Percentiles rank a stretch among this genome's conserved stretches.
phyloP scores from a whole-genome alignment of 2,888 invertebrate species.

The Diploptera punctata region DNA sequence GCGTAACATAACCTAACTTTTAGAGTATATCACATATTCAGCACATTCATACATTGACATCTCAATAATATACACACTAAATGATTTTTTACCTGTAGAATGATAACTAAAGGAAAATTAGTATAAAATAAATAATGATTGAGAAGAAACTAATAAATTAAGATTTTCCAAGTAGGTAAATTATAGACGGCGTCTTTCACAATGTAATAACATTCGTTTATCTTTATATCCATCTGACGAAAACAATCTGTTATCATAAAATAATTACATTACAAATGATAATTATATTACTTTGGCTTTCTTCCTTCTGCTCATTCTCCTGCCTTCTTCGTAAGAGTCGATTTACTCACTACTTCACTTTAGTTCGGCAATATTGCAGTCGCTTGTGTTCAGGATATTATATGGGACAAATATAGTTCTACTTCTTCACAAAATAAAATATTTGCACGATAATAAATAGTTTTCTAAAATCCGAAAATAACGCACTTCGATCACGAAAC shows the following conservation, averaged over 20 bases:
- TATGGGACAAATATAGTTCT: not conserved
- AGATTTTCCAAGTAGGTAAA: not conserved
- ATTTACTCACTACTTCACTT: not conserved
- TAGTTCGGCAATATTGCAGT: constrained; percentile 11
- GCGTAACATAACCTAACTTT: too few species aligned
- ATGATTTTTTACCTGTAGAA: too few species aligned
- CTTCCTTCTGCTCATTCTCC: constrained; percentile 54
- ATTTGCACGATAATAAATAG: too few species aligned
- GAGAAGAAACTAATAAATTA: constrained; percentile 23
- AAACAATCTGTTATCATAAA: not conserved
- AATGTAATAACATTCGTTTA: not conserved
- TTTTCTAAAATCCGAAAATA: not conserved
- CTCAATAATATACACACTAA: too few species aligned
- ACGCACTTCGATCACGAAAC: too few species aligned
- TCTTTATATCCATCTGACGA: not conserved
- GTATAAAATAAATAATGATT: constrained; percentile 36
- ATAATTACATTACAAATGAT: not conserved
- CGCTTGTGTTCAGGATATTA: constrained; percentile 10
- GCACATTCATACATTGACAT: too few species aligned
- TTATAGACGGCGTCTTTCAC: not conserved
- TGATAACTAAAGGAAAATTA: not conserved
- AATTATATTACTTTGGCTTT: constrained; percentile 52
- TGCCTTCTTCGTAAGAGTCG: constrained; percentile 8
- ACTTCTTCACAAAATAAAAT: not conserved
- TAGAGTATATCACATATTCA: too few species aligned